phyloP scores from a whole-genome alignment of 2,113 vertebrate species.

The Meles meles region DNA sequence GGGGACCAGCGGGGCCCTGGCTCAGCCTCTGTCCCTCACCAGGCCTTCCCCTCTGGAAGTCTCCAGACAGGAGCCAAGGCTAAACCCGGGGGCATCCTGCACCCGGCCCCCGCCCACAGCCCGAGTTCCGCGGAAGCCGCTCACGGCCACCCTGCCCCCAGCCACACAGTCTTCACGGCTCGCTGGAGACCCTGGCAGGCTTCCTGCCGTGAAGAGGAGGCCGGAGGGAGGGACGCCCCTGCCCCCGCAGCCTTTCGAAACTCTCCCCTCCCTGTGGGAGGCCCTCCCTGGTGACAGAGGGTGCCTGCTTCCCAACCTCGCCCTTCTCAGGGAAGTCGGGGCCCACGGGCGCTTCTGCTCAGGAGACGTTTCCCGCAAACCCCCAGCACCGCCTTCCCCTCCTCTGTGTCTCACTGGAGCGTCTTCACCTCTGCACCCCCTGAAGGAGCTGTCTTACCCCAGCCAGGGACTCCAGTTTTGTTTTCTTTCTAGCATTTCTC shows the following conservation, averaged over 20 bases:
- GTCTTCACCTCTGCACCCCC: neutral
- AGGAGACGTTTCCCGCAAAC: neutral
- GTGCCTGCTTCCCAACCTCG: accelerated
- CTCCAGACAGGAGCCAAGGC: neutral
- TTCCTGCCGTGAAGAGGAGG: neutral
- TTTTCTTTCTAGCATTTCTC: neutral
- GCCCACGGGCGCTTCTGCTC: neutral
- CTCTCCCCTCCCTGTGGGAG: neutral
- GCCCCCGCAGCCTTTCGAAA: too few relatives aligned
- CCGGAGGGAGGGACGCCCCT: neutral
- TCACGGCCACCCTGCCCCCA: too few relatives aligned
- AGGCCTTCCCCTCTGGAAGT: neutral
- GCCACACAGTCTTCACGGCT: neutral
- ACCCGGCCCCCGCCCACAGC: neutral
- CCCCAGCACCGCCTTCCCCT: neutral
- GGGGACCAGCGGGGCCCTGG: neutral
- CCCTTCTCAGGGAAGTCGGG: neutral
- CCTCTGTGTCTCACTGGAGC: neutral
- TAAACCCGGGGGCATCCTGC: neutral
- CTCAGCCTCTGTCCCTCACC: neutral
- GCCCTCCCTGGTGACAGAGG: neutral
- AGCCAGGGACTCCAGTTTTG: neutral
- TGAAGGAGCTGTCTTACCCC: neutral
- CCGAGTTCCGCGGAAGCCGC: too few relatives aligned
- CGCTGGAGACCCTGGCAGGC: neutral